Evolutionary conservation across 2,113 vertebrate species (phyloP).

Genomic region (Otolemur garnettii): DNA sequence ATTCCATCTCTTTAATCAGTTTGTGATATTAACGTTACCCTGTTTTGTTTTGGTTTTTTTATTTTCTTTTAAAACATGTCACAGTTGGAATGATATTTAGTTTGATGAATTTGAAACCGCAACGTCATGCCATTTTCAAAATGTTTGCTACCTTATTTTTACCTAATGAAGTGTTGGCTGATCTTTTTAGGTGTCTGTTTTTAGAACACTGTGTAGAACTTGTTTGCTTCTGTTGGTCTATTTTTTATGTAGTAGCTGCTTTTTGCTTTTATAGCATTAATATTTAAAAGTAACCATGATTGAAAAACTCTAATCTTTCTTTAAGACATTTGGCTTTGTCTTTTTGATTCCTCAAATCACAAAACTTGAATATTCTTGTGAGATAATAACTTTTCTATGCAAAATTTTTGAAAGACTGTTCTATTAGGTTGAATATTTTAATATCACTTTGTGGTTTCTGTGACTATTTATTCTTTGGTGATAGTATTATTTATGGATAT

Average conservation of each 20-base stretch:
- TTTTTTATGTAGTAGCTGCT: neutral
- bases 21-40: constrained; percentile 43
- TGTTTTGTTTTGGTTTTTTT: neutral
- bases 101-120: constrained; percentile 38
- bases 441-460: constrained; percentile 11
- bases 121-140: neutral
- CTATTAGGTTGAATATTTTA: constrained; percentile 23
- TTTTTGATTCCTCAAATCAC: constrained; percentile 5
- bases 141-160: constrained; percentile 26
- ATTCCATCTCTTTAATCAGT: constrained; percentile 49
- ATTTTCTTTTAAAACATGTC: neutral
- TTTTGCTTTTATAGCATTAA: neutral
- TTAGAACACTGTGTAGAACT: neutral
- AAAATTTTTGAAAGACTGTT: neutral
- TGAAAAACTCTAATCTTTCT: neutral
- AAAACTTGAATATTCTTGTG: neutral
- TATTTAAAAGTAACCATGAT: neutral
- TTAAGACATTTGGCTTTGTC: neutral
- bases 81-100: neutral
- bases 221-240: neutral
- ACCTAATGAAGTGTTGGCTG: neutral
- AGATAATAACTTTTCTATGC: neutral
- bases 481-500: neutral
- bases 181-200: constrained; percentile 20
- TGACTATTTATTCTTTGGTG: neutral